Conservation (phyloP, 2,888 invertebrate genomes). For the Abrostola tripartita region DNA sequence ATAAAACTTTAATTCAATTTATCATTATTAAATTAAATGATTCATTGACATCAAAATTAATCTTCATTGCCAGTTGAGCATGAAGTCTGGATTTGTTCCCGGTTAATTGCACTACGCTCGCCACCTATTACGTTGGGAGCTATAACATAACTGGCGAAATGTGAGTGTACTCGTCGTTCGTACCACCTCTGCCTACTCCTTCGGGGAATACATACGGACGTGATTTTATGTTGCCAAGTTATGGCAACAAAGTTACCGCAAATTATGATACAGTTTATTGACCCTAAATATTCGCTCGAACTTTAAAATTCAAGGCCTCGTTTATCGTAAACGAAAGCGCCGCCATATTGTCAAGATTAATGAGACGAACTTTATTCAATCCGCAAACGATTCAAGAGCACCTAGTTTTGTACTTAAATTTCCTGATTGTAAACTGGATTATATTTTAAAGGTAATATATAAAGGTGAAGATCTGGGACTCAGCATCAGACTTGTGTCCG, state of each 20-base stretch:
- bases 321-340: slow-evolving; percentile 36
- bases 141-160: too few species aligned
- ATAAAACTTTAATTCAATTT: too few species aligned
- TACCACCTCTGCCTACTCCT: too few species aligned
- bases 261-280: background rate
- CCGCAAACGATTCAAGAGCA: slow-evolving; percentile 47
- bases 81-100: too few species aligned
- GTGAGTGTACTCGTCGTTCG: too few species aligned
- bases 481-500: slow-evolving; percentile 65
- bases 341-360: slow-evolving; percentile 13
- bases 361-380: slow-evolving; percentile 47
- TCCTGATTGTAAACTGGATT: slow-evolving; percentile 62
- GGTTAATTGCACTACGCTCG: too few species aligned
- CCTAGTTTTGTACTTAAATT: slow-evolving; percentile 40
- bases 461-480: slow-evolving; percentile 52
- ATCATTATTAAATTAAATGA: too few species aligned
- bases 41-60: background rate
- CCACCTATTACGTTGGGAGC: too few species aligned
- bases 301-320: slow-evolving; percentile 41
- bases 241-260: background rate
- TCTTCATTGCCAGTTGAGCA: background rate
- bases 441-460: slow-evolving; percentile 65
- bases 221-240: too few species aligned
- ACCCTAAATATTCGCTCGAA: slow-evolving; percentile 29
- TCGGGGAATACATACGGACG: too few species aligned